These are phyloP conservation scores for Prionailurus viverrinus DNA, from an alignment of 2,113 vertebrate genomes.

Conservation along the genomic window DNA sequence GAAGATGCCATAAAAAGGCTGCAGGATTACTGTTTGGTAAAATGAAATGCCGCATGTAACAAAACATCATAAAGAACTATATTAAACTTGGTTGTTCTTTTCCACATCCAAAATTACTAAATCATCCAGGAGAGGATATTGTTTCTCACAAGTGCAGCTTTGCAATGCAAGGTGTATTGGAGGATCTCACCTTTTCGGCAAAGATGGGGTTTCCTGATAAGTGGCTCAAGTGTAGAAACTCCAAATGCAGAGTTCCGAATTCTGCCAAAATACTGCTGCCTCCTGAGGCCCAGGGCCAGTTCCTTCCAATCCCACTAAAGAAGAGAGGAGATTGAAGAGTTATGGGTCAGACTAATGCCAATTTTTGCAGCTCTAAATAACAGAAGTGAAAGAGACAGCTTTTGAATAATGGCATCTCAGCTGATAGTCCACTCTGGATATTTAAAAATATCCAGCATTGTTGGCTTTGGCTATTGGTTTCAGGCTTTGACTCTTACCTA, in stretches of 20 bases:
- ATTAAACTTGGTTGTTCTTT: neutral
- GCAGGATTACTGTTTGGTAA: neutral
- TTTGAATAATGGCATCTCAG: neutral
- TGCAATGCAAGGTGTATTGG: neutral
- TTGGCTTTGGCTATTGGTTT: neutral
- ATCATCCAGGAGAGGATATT: neutral
- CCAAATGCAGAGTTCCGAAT: slow-evolving; percentile 97
- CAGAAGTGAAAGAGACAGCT: neutral
- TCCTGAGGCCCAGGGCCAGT: slow-evolving; percentile 99
- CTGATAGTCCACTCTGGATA: neutral
- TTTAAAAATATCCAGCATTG: neutral
- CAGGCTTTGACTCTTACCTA: neutral
- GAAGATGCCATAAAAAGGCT: neutral
- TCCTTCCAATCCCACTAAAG: slow-evolving; percentile 95
- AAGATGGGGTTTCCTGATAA: slow-evolving; percentile 96
- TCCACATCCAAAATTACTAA: neutral
- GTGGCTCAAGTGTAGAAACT: slow-evolving; percentile 96
- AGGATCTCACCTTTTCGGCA: slow-evolving; percentile 94
- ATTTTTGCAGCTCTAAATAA: neutral
- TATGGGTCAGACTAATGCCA: neutral
- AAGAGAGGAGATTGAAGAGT: slow-evolving; percentile 68
- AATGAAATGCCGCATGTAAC: neutral
- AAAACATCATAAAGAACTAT: neutral
- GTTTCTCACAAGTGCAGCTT: neutral
- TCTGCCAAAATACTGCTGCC: slow-evolving; percentile 99